A percentile compares a stretch with the other conserved stretches of the same genome.
Evolutionary conservation across 2,888 invertebrate species (phyloP).

Genomic region (Pasiphila rectangulata): DNA sequence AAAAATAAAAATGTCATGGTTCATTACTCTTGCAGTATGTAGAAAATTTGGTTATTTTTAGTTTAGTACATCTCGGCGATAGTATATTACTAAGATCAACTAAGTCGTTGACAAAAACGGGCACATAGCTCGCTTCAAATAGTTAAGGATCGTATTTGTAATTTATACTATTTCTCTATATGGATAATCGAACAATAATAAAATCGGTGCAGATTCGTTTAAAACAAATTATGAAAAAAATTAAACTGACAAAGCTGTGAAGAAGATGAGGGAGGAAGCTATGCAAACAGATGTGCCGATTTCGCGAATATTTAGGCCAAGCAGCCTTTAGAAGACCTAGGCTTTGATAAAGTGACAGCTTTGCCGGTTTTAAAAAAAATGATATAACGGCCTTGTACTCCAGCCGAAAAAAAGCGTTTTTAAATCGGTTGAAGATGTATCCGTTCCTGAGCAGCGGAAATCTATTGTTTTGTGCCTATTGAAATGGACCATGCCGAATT

Average conservation of each 20-base stretch:
- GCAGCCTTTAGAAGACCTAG: conserved; percentile 10
- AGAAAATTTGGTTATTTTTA: too few relatives aligned
- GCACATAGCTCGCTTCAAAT: too few relatives aligned
- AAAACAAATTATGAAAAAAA: conserved; percentile 7
- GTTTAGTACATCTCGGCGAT: too few relatives aligned
- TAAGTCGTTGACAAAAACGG: too few relatives aligned
- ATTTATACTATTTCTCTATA: conserved; percentile 9
- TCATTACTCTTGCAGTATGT: too few relatives aligned
- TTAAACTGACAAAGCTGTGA: conserved; percentile 8
- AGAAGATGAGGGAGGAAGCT: conserved; percentile 8
- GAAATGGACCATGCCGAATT: too few relatives aligned
- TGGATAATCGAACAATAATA: conserved; percentile 7
- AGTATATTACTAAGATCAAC: too few relatives aligned
- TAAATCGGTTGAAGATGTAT: conserved; percentile 9
- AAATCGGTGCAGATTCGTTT: conserved; percentile 7
- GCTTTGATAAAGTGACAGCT: conserved; percentile 8
- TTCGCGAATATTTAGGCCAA: conserved; percentile 8
- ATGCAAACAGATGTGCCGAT: conserved; percentile 6
- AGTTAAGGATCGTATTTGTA: conserved; percentile 3
- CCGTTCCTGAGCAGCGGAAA: too few relatives aligned
- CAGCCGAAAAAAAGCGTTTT: conserved; percentile 7
- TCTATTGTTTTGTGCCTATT: too few relatives aligned
- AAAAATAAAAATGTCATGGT: too few relatives aligned
- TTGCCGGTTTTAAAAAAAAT: conserved; percentile 5
- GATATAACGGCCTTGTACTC: conserved; percentile 7